Evolutionary conservation across 2,888 invertebrate genomes (phyloP), one percentile per base, ranked within the genome.

Genomic region (Troides aeacus): DNA sequence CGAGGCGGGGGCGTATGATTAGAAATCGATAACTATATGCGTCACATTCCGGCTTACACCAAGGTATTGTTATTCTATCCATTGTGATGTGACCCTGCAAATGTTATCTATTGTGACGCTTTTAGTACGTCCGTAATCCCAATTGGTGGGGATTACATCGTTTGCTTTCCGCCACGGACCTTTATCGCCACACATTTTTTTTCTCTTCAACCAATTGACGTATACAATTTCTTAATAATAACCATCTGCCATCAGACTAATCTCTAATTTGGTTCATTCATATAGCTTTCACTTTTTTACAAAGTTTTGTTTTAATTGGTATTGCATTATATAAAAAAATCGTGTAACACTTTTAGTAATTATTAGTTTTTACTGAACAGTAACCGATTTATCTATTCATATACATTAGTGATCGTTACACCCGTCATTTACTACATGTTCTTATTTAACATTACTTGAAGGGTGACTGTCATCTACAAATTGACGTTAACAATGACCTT

Each of bases 11-110:
- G 87, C 83, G 89, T 85, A 81, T 84, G 87, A 90, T 90, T 88
- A 88, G 82, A 89, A 89, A 90, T 90, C 90, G 85, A 90, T 91
- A 89, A 86, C 80, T 80, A 82, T 84, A 84, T 86, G 86, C 87
- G 86, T 89, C 88, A 89, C 84, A 85, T 85, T 85, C 84, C 77
- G 76, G 77, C 80, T 80, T 75, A 82, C 81, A 81, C 83, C 82
- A 79, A 81, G 77, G 80, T 81, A 84, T 87, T 87, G 84, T 88
- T 84, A 83, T 80, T 84, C 77, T 76, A 74, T 75, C 84, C 76
- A 85, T 87, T 88, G 87, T 86, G 79, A 81, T 80, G 78, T 79
- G 80, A 79, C 80, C 81, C 78, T 80, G 77, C 78, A 78, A 77
- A 71, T 72, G 71, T 75, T 86, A 84, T 87, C 86, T 85, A 79